These are phyloP conservation scores for Sycophila texana DNA, from an alignment of 2,888 invertebrate species.

Conservation along the genomic window DNA sequence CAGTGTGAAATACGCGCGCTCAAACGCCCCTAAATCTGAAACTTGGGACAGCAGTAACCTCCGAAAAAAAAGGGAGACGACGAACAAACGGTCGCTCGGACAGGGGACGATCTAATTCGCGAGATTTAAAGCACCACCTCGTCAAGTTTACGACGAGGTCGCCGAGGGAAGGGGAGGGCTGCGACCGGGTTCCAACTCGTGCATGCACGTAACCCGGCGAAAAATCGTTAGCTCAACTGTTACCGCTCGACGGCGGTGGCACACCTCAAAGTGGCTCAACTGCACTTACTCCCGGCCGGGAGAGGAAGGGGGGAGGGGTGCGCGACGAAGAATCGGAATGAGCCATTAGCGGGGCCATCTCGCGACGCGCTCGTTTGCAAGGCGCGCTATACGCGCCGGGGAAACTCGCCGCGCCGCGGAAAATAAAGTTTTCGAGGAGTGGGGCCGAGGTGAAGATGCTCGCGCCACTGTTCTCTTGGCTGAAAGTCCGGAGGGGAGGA, in stretches of 20 bases:
- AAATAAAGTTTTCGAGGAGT: neutral
- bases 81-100: slow-evolving; percentile 6
- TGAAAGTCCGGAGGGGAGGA: neutral
- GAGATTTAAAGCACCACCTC: slow-evolving; percentile 19
- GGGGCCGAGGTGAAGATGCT: neutral
- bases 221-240: slow-evolving; percentile 50
- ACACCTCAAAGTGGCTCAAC: slow-evolving; percentile 25
- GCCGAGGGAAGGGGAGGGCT: neutral
- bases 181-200: neutral
- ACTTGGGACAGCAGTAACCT: slow-evolving; percentile 20
- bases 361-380: slow-evolving; percentile 18
- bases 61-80: neutral
- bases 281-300: slow-evolving; percentile 4
- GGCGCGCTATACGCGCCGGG: neutral
- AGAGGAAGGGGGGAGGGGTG: neutral
- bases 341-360: slow-evolving; percentile 47
- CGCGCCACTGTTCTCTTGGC: neutral
- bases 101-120: neutral
- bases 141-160: slow-evolving; percentile 22
- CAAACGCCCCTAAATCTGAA: slow-evolving; percentile 18
- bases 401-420: neutral
- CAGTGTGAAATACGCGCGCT: neutral
- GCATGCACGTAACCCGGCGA: neutral
- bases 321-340: slow-evolving; percentile 43
- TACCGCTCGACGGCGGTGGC: neutral